Base-by-base conservation (phyloP, 37 sponge, comb jelly and placozoan genomes). In the Hormiphora californensis region DNA sequence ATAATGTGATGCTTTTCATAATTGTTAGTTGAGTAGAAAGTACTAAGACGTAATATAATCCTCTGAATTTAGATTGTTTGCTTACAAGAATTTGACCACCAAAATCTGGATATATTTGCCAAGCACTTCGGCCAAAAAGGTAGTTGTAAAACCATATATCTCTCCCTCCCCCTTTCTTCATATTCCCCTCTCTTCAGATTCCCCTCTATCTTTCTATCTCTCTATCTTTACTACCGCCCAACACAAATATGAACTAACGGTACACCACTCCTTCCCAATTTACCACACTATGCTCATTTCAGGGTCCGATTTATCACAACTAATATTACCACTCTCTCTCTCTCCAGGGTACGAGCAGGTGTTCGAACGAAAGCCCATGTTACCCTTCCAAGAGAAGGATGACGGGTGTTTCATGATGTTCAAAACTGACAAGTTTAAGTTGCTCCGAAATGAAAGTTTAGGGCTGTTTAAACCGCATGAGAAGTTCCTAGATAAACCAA, bases 321-420 rank as follows among this genome's bases (percentile, higher is more conserved):
- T 49, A 49, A 17, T 49, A 15, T 17, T 49, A 49, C 9, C 53
- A 49, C 9, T 17, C 53, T 9, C 9, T 17, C n/a, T 23, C 59
- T 3, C 19, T 28, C 17, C 81, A 73, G 81, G 81, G 3, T 73
- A 36, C 43, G 81, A 39, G 0, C 35, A 43, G 5, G 12, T 73
- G 19, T 73, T 36, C 25, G 39, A 73, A 33, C 8, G 81, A 33
- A 73, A 73, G 38, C 81, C 81, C 15, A 21, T n/a, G 46, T 43
- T 73, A 33, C 81, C 81, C 1, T 73, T 27, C 44, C 81, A 73
- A 73, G 81, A 73, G 38, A 73, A 73, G 43, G 81, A 73, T 21
- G 81, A 73, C 27, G 81, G 81, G 0, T 73, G 81, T 73, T 73
- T 73, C 17, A 39, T 73, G 43, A 73, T 73, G 81, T 73, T 27